A percentile compares a stretch with the other conserved stretches of the same genome.
phyloP scores from a whole-genome alignment of 2,113 vertebrate species.

The Chrysochloris asiatica region DNA sequence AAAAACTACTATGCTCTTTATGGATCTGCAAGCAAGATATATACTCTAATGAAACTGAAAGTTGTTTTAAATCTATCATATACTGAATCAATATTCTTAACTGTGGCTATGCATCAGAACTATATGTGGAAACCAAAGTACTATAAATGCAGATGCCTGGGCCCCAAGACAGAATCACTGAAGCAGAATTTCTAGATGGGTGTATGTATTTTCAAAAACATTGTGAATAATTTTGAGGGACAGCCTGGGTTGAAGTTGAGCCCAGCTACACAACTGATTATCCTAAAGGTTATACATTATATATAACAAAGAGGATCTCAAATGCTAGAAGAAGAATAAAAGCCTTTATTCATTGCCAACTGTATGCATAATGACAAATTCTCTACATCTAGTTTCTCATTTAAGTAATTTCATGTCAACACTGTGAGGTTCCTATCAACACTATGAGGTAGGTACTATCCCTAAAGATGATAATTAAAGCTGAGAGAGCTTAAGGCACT shows the following conservation, averaged over 20 bases:
- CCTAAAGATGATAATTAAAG: not conserved
- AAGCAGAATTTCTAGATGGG: not conserved
- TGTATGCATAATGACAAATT: not conserved
- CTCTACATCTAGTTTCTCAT: not conserved
- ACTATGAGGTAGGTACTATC: not conserved
- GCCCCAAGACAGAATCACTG: not conserved
- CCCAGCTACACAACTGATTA: not conserved
- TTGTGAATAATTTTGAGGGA: not conserved
- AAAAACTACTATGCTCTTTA: not conserved
- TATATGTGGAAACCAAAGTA: not conserved
- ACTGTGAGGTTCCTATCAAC: not conserved
- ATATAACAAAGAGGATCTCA: not conserved
- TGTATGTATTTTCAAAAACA: not conserved
- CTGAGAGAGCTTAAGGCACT: not conserved
- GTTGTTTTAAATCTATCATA: not conserved
- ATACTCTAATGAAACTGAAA: not conserved
- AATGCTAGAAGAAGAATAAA: not conserved
- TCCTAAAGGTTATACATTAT: not conserved
- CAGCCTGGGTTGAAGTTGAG: not conserved
- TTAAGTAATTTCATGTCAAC: slow-evolving; percentile 29
- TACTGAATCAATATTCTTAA: not conserved
- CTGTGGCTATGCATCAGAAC: not conserved
- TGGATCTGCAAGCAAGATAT: not conserved
- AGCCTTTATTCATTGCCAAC: not conserved
- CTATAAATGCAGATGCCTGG: not conserved